Evolutionary conservation across 2,113 vertebrate genomes (phyloP).

Genomic region (Otis tarda): DNA sequence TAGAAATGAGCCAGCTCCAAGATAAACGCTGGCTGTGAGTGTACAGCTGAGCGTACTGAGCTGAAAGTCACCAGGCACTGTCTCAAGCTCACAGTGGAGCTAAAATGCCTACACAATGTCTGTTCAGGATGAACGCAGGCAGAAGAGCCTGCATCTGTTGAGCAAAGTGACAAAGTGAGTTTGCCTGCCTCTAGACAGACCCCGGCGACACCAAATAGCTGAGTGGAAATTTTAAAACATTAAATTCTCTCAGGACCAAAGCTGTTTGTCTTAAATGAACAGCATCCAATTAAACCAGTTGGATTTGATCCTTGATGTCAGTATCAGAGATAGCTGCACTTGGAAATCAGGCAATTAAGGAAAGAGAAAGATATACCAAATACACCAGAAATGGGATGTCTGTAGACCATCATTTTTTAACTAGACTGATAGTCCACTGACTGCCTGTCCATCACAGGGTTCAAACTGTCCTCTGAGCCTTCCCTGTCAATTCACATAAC

Average conservation of each 20-base stretch:
- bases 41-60: background rate
- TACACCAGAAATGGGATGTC: background rate
- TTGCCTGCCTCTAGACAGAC: background rate
- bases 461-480: constrained; percentile 41
- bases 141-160: background rate
- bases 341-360: background rate
- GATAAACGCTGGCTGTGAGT: background rate
- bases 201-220: background rate
- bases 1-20: background rate
- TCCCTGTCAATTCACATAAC: constrained; percentile 51
- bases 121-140: background rate
- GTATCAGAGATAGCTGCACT: background rate
- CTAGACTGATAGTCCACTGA: background rate
- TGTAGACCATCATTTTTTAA: constrained; percentile 1
- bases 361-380: background rate
- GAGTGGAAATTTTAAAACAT: background rate
- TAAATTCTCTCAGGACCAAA: background rate
- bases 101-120: background rate
- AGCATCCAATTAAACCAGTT: background rate
- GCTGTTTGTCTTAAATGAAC: background rate
- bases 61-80: background rate
- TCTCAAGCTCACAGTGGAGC: background rate
- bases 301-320: background rate
- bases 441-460: constrained; percentile 25
- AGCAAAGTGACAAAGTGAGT: background rate